These are phyloP conservation scores for Sebastes diploproa DNA, from an alignment of 2,797 vertebrate genomes.

Conservation along the genomic window DNA sequence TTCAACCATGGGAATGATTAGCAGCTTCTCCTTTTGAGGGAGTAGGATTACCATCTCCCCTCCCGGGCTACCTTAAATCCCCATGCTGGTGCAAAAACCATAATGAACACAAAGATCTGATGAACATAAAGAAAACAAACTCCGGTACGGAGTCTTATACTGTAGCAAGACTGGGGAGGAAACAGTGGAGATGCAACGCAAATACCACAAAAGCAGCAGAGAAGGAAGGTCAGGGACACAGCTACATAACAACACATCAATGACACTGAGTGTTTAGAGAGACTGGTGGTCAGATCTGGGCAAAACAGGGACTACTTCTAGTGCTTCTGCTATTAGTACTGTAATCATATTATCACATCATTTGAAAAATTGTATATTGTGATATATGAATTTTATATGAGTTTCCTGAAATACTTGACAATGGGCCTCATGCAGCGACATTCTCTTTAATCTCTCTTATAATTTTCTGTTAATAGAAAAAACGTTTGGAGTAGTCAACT, in stretches of 20 bases:
- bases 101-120: constrained; percentile 37
- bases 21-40: not conserved
- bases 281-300: constrained; percentile 70
- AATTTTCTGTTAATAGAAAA: too few relatives aligned
- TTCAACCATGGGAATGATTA: constrained; percentile 17
- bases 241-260: constrained; percentile 61
- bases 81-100: constrained; percentile 15
- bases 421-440: too few relatives aligned
- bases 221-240: constrained; percentile 38
- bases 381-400: not conserved
- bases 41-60: constrained; percentile 11
- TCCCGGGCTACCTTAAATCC: not conserved
- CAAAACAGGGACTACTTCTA: constrained; percentile 42
- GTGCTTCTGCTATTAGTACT: too few relatives aligned
- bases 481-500: too few relatives aligned
- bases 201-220: constrained; percentile 64
- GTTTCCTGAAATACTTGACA: not conserved
- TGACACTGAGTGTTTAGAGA: constrained; percentile 44
- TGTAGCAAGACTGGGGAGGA: constrained; percentile 28
- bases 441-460: too few relatives aligned
- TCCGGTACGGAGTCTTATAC: constrained; percentile 12
- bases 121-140: constrained; percentile 29
- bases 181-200: constrained; percentile 45
- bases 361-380: not conserved
- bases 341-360: not conserved